These are phyloP conservation scores for Holotrichia oblita DNA, from an alignment of 1,140 invertebrate species.

Conservation along the genomic window DNA sequence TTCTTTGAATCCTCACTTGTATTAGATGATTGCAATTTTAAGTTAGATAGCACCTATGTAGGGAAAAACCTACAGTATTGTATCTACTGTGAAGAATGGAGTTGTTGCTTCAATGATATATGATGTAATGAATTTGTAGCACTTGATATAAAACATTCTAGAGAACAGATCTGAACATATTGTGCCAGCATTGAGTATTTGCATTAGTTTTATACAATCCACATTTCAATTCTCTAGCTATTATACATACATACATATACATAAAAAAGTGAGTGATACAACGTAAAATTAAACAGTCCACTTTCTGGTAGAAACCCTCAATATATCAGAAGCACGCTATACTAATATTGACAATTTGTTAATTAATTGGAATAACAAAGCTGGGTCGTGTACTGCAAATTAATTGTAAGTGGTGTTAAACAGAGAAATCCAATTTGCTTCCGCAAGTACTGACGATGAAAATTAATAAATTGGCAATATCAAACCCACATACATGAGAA, in stretches of 20 bases:
- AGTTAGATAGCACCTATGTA: too few relatives aligned
- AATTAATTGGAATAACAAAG: conserved; percentile 36
- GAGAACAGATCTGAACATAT: too few relatives aligned
- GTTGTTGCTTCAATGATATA: too few relatives aligned
- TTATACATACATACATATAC: not conserved
- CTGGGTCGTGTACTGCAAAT: not conserved
- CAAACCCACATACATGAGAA: not conserved
- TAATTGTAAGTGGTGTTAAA: conserved; percentile 12
- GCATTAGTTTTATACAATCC: too few relatives aligned
- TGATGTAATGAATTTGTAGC: too few relatives aligned
- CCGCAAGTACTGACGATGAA: not conserved
- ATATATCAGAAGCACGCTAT: not conserved
- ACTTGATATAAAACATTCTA: too few relatives aligned
- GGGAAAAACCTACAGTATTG: too few relatives aligned
- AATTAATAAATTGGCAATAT: conserved; percentile 8
- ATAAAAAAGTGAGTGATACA: not conserved
- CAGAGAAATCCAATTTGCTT: conserved; percentile 23
- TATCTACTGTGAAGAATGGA: too few relatives aligned
- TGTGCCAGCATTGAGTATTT: too few relatives aligned
- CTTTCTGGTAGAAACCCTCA: not conserved
- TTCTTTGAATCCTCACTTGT: too few relatives aligned
- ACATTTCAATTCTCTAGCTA: not conserved
- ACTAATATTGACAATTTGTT: conserved; percentile 33
- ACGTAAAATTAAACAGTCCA: not conserved
- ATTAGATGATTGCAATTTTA: too few relatives aligned